Evolutionary conservation across 2,888 invertebrate genomes (phyloP), one percentile per base, ranked within the genome.

Genomic region (Rhamnusium bicolor): DNA sequence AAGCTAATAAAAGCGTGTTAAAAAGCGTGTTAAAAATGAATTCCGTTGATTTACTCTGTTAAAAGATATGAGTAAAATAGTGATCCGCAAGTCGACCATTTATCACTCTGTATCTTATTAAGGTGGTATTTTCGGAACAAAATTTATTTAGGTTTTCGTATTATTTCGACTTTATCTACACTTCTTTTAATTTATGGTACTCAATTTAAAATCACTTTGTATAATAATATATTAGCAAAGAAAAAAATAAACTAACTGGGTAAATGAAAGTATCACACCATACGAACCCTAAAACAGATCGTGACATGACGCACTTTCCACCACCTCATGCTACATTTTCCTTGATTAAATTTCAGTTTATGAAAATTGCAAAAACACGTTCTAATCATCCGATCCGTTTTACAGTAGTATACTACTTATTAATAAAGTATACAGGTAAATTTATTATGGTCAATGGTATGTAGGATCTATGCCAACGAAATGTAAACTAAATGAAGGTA

Each of bases 341-440:
- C 53, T 53, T 65, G 65, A 65, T 65, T 65, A 53, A 65, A 65
- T 65, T 65, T 40, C 27, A 29, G 54, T 65, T 65, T 65, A 65
- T 65, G 65, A 21, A 65, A 65, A 53, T 51, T 53, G 65, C 53
- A 65, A 65, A 65, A 54, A 54, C 53, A 53, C 18, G 18, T 32
- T n/a, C 53, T 58, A 27, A 18, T 8, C 58, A 16, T 51, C 51
- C 16, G 51, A 10, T 18, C 51, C 8, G 5, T 18, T 18, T 18
- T 8, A 51, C 18, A 51, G 12, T 51, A 51, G 18, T 51, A n/a
- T n/a, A n/a, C n/a, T n/a, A n/a, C n/a, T n/a, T n/a, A n/a, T n/a
- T n/a, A n/a, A n/a, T n/a, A n/a, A 51, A 51, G 18, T 51, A 12
- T 19, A 24, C 6, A 24, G n/a, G 5, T 19, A 19, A 51, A 51